These are phyloP conservation scores for Rutpela maculata DNA, from an alignment of 2,888 invertebrate species.

Conservation along the genomic window DNA sequence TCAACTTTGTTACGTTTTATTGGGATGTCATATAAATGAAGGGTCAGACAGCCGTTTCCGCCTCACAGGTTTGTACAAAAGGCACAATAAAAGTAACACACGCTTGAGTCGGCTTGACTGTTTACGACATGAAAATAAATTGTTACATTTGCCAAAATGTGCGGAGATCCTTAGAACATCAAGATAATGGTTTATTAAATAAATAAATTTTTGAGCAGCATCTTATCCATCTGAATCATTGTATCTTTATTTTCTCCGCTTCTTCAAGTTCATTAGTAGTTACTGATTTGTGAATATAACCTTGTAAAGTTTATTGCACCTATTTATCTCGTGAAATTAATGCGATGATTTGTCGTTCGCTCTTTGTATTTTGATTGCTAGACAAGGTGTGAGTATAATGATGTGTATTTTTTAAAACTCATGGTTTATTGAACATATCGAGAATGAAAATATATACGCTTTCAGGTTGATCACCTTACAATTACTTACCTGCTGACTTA, in stretches of 20 bases:
- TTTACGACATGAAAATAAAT: background rate
- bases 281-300: slow-evolving; percentile 61
- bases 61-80: background rate
- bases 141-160: background rate
- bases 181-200: background rate
- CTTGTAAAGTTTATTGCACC: slow-evolving; percentile 61
- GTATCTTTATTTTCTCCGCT: slow-evolving; percentile 1
- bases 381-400: slow-evolving; percentile 14
- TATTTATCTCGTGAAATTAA: slow-evolving; percentile 36
- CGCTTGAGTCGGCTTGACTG: no score
- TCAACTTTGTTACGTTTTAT: slow-evolving; percentile 20
- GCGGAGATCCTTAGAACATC: no score
- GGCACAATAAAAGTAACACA: background rate
- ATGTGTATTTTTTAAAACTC: slow-evolving; percentile 6
- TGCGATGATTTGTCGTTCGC: slow-evolving; percentile 17
- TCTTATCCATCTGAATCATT: background rate
- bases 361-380: slow-evolving; percentile 17
- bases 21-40: slow-evolving; percentile 35
- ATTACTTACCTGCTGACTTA: background rate
- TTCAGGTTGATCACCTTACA: background rate
- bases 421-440: slow-evolving; percentile 20
- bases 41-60: slow-evolving; percentile 44
- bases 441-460: background rate
- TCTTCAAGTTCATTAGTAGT: slow-evolving; percentile 56
- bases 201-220: background rate